Percentiles rank a stretch among this genome's conserved stretches.
These are phyloP conservation scores for Drosophila mimetica DNA, from an alignment of 2,888 invertebrate genomes.

Conservation along the genomic window DNA sequence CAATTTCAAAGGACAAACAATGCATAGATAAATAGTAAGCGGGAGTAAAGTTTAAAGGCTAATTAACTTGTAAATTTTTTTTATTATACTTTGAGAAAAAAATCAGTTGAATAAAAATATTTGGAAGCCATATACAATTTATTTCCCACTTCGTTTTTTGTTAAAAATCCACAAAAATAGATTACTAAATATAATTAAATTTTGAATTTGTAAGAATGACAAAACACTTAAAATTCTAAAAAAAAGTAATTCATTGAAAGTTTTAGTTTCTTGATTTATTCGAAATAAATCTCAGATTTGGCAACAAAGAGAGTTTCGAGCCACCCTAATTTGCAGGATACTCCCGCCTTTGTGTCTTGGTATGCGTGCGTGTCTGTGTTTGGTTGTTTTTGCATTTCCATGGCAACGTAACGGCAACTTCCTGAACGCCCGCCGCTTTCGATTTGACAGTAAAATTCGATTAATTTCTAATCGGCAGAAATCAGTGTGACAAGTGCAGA, in stretches of 20 bases:
- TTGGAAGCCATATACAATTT: no score
- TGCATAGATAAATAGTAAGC: background rate
- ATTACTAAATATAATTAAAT: no score
- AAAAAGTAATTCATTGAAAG: no score
- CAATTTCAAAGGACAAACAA: background rate
- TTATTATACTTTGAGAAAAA: no score
- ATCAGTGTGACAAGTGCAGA: constrained; percentile 70
- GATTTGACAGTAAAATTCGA: constrained; percentile 78
- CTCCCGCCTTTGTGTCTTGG: constrained; percentile 18
- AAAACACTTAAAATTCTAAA: no score
- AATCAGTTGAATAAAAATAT: no score
- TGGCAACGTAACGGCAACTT: constrained; percentile 67
- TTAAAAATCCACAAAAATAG: no score
- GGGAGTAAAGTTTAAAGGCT: background rate
- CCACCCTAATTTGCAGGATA: constrained; percentile 20
- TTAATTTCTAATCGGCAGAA: constrained; percentile 76
- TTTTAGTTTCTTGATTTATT: no score
- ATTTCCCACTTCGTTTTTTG: no score
- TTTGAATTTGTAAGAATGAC: no score
- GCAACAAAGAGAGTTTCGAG: background rate
- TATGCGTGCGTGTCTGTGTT: constrained; percentile 59
- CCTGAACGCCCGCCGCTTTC: constrained; percentile 58
- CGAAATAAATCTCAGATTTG: no score
- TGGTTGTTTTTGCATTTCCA: constrained; percentile 74
- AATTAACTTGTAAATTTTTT: no score